These are phyloP conservation scores for Gymnobelideus leadbeateri DNA, from an alignment of 2,113 vertebrate species.

Conservation along the genomic window DNA sequence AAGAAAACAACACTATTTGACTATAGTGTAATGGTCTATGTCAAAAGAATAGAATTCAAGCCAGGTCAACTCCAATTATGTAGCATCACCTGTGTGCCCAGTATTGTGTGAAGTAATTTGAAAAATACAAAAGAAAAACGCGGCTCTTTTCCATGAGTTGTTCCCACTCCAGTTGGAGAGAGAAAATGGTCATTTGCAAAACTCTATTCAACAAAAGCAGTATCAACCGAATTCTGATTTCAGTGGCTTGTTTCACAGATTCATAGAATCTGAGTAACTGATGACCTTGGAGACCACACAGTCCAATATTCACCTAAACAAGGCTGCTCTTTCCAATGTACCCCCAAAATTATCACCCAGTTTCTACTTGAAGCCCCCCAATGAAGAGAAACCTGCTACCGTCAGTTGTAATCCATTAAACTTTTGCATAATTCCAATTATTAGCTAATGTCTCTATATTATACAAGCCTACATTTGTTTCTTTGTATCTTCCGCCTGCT, in stretches of 20 bases:
- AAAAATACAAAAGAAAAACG: constrained; percentile 53
- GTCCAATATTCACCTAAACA: background rate
- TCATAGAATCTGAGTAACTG: background rate
- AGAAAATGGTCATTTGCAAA: constrained; percentile 22
- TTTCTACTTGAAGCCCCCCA: background rate
- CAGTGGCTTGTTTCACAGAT: constrained; percentile 43
- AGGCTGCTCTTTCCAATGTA: background rate
- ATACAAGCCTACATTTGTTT: background rate
- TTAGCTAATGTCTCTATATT: background rate
- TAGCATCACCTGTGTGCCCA: constrained; percentile 69
- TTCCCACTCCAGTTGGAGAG: constrained; percentile 18
- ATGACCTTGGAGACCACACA: background rate
- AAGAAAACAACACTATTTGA: constrained; percentile 64
- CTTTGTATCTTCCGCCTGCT: background rate
- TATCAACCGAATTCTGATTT: background rate
- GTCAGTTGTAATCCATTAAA: background rate
- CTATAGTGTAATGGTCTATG: constrained; percentile 67
- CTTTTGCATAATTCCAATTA: background rate
- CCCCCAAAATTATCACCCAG: background rate
- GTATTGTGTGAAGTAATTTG: constrained; percentile 40
- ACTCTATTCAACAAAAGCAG: constrained; percentile 13
- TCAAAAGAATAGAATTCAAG: constrained; percentile 68
- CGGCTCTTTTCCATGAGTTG: constrained; percentile 49
- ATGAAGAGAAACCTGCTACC: background rate
- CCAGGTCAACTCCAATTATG: constrained; percentile 78